Percentiles rank a stretch among this genome's conserved stretches.
These are phyloP conservation scores for Neogale vison DNA, from an alignment of 2,113 vertebrate genomes.

Conservation along the genomic window DNA sequence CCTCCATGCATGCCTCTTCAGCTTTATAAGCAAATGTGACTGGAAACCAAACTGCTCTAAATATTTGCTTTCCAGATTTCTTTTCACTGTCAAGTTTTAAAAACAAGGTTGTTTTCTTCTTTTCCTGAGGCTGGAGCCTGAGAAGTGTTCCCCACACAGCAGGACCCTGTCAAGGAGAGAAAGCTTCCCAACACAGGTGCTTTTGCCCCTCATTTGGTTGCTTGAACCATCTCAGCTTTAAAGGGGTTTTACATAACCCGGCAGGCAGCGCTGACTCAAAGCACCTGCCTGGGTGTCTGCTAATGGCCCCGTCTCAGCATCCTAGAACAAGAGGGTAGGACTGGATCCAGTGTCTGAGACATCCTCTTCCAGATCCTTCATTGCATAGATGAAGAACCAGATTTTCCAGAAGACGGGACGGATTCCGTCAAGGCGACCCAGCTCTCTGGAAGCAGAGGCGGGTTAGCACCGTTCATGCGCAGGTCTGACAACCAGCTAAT, in stretches of 20 bases:
- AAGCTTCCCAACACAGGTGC: not conserved
- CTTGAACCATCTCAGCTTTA: not conserved
- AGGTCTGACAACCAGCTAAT: not conserved
- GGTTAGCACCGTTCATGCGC: not conserved
- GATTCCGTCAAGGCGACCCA: not conserved
- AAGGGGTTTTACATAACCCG: not conserved
- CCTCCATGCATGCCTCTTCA: not conserved
- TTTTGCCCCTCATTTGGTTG: not conserved
- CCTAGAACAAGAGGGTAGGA: not conserved
- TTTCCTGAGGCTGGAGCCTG: not conserved
- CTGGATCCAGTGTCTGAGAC: not conserved
- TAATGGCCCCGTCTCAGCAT: not conserved
- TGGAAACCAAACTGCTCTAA: constrained; percentile 19
- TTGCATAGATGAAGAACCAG: not conserved
- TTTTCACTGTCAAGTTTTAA: not conserved
- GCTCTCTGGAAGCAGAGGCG: not conserved
- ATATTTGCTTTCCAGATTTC: not conserved
- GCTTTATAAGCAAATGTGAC: constrained; percentile 19
- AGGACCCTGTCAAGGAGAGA: not conserved
- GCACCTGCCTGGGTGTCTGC: not conserved
- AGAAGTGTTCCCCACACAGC: too few relatives aligned
- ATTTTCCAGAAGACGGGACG: not conserved
- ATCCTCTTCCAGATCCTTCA: not conserved
- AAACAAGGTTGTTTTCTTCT: not conserved
- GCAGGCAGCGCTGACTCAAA: not conserved